Conservation (phyloP, 2,797 vertebrate species). For the Phoxinus dragarum region DNA sequence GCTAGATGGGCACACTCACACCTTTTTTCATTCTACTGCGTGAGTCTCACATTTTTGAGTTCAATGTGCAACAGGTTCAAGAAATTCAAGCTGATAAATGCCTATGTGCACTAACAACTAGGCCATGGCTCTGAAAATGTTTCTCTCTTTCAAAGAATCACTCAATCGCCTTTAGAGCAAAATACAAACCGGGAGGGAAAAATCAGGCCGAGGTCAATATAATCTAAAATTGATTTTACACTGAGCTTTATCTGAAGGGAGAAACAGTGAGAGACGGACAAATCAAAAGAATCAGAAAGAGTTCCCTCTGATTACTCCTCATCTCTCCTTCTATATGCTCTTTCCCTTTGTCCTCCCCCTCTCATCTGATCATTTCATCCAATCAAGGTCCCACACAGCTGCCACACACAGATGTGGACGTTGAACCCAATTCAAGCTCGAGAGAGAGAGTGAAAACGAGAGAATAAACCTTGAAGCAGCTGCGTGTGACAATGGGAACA, state of each 20-base stretch:
- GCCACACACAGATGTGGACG: constrained; percentile 81
- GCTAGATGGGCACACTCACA: not conserved
- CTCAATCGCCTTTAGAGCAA: constrained; percentile 16
- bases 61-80: not conserved
- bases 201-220: constrained; percentile 42
- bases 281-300: constrained; percentile 20
- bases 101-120: not conserved
- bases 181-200: constrained; percentile 23
- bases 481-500: constrained; percentile 67
- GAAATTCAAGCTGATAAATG: constrained; percentile 16
- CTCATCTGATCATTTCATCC: constrained; percentile 53
- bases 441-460: constrained; percentile 44
- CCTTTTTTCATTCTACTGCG: not conserved
- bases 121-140: not conserved
- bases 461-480: constrained; percentile 53
- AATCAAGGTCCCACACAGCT: constrained; percentile 71
- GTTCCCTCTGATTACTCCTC: constrained; percentile 47
- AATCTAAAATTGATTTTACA: constrained; percentile 44
- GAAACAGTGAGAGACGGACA: constrained; percentile 42
- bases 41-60: not conserved
- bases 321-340: constrained; percentile 27
- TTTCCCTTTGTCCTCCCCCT: constrained; percentile 34
- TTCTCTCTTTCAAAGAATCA: constrained; percentile 27
- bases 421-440: constrained; percentile 72
- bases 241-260: constrained; percentile 13